Conservation (phyloP, 2,113 vertebrate genomes). For the Megaceryle torquata region DNA sequence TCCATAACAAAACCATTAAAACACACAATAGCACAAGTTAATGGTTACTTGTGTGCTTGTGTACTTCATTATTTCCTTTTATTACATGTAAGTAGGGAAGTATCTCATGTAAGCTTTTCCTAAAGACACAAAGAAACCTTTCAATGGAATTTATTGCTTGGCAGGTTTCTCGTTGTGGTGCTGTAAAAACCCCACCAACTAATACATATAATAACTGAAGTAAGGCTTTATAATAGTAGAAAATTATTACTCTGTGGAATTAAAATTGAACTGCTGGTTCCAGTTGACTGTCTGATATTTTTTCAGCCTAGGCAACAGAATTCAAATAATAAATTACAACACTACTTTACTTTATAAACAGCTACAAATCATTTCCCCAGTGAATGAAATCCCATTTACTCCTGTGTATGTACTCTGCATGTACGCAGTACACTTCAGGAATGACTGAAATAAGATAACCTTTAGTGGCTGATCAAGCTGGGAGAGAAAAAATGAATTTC, state of each 20-base stretch:
- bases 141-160: conserved; percentile 55
- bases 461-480: conserved; percentile 22
- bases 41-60: conserved; percentile 27
- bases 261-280: conserved; percentile 47
- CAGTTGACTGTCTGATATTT: conserved; percentile 33
- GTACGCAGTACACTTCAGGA: background rate
- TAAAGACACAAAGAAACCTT: conserved; percentile 59
- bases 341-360: conserved; percentile 34
- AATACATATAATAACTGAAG: conserved; percentile 29
- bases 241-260: conserved; percentile 47
- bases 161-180: conserved; percentile 30
- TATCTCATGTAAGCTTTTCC: conserved; percentile 54
- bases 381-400: conserved; percentile 7
- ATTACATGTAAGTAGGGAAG: conserved; percentile 50
- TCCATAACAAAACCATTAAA: conserved; percentile 24
- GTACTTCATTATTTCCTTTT: conserved; percentile 49
- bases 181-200: conserved; percentile 40
- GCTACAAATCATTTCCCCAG: conserved; percentile 43
- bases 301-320: conserved; percentile 45
- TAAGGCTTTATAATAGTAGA: conserved; percentile 42
- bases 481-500: conserved; percentile 33
- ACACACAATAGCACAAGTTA: conserved; percentile 40
- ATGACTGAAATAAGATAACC: background rate
- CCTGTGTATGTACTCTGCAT: background rate
- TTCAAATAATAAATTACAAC: conserved; percentile 48